Evolutionary conservation across 2,797 vertebrate genomes (phyloP).

Genomic region (Remorina albescens): DNA sequence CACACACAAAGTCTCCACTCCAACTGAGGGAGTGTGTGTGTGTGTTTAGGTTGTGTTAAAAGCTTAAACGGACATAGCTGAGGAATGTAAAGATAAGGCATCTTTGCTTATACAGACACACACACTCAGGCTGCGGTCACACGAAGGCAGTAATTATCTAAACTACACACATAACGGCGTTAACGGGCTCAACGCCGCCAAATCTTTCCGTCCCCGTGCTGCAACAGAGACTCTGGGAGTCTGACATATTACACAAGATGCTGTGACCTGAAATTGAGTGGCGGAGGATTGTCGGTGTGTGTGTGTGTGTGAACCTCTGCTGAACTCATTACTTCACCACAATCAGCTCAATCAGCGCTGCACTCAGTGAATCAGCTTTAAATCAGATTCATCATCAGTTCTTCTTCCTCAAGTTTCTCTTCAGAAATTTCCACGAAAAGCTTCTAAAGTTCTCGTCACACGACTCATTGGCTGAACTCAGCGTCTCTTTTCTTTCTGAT

Average conservation of each 20-base stretch:
- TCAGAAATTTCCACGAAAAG: not conserved
- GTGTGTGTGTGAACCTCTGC: constrained; percentile 23
- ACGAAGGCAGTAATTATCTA: constrained; percentile 51
- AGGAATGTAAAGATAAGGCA: constrained; percentile 77
- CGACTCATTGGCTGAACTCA: too few species aligned
- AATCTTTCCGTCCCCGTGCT: constrained; percentile 29
- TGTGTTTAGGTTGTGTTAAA: constrained; percentile 73
- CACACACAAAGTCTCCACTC: constrained; percentile 29
- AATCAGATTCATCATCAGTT: constrained; percentile 26
- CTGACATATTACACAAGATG: constrained; percentile 56
- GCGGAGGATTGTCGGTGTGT: not conserved
- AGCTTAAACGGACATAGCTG: constrained; percentile 72
- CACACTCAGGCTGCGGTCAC: not conserved
- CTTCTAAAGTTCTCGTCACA: too few species aligned
- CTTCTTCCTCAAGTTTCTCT: too few species aligned
- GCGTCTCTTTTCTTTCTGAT: too few species aligned
- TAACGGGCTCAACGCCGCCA: constrained; percentile 58
- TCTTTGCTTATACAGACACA: constrained; percentile 52
- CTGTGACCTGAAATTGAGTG: constrained; percentile 29
- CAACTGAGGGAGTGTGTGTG: constrained; percentile 18
- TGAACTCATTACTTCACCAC: constrained; percentile 15
- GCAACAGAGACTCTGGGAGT: constrained; percentile 23
- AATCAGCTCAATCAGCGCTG: not conserved
- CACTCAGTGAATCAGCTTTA: constrained; percentile 38
- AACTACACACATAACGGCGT: constrained; percentile 46